Evolutionary conservation across 2,113 vertebrate genomes (phyloP), one percentile per base, ranked within the genome.

Genomic region (Pseudorasbora parva): DNA sequence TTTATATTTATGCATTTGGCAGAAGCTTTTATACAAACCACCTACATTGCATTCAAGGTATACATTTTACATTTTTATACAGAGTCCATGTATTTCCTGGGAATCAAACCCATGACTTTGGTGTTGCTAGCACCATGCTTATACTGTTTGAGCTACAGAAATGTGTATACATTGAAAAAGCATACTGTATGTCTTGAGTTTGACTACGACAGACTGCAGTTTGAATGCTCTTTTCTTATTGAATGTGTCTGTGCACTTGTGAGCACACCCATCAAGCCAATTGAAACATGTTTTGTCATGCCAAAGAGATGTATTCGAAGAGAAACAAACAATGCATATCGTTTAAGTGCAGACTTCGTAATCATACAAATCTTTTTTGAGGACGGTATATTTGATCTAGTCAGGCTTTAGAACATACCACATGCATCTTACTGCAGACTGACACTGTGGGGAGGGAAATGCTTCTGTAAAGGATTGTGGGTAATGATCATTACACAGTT

Each of bases 401-500:
- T 57, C 51, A 57, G 19, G 19, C 21, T n/a, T 37, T 77, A 15
- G 21, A 77, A 77, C 54, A 43, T 59, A 23, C 54, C 21, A 23
- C 21, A 59, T 77, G 74, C 74, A 59, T 77, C 74, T 77, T 57
- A 23, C 51, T n/a, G 51, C 30, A 77, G 51, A 41, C 54, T 59
- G 33, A 77, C 74, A 77, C 74, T 37, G 54, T 77, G 11, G 54
- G 74, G 54, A 77, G 30, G 54, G 54, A 37, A 77, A 8, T 27
- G 33, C 12, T 41, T 77, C 21, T 41, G 30, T 77, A 15, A 77
- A 41, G 74, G 74, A 43, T 77, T 77, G 74, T 41, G 51, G 33
- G 74, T 77, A 77, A 77, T 77, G 56, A 78, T 78, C 76, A 78
- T 78, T 78, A 78, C 76, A 78, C 57, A 78, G 76, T 78, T 78